phyloP scores from a whole-genome alignment of 2,797 vertebrate genomes.

The Periophthalmus magnuspinnatus region DNA sequence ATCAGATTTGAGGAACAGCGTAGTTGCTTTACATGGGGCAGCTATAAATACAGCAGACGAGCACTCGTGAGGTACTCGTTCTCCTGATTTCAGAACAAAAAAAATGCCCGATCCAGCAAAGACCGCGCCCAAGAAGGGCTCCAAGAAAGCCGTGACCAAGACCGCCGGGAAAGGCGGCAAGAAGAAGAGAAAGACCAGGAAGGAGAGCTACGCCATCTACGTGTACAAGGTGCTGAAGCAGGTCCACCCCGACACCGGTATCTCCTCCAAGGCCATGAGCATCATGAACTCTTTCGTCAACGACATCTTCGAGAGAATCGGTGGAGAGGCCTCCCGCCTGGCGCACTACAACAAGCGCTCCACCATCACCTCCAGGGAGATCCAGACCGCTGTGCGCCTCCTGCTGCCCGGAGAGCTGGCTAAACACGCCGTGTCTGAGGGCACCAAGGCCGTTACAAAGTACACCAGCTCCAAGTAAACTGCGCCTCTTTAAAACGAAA shows the following conservation, averaged over 20 bases:
- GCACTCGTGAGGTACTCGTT: too few species aligned
- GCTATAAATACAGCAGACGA: neutral
- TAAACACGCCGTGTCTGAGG: neutral
- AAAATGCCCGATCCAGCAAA: too few species aligned
- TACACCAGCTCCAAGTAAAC: neutral
- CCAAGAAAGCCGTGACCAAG: neutral
- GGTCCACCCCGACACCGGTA: neutral
- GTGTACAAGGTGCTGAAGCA: neutral
- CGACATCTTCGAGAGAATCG: conserved; percentile 1
- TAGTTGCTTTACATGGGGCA: neutral
- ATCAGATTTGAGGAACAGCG: neutral
- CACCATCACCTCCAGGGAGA: conserved; percentile 3
- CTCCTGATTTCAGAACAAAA: too few species aligned
- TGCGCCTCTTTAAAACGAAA: neutral
- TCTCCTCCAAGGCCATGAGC: neutral
- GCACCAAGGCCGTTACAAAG: neutral
- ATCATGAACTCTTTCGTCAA: conserved; percentile 2
- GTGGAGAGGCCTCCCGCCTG: neutral
- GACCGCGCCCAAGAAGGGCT: neutral
- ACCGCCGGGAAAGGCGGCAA: neutral
- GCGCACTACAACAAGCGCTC: conserved; percentile 4
- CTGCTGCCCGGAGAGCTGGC: neutral
- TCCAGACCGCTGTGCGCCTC: conserved; percentile 2
- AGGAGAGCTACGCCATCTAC: conserved; percentile 2
- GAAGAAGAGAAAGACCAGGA: neutral